Evolutionary conservation across 2,888 invertebrate genomes (phyloP), one percentile per base, ranked within the genome.

Genomic region (Thecophora atra): DNA sequence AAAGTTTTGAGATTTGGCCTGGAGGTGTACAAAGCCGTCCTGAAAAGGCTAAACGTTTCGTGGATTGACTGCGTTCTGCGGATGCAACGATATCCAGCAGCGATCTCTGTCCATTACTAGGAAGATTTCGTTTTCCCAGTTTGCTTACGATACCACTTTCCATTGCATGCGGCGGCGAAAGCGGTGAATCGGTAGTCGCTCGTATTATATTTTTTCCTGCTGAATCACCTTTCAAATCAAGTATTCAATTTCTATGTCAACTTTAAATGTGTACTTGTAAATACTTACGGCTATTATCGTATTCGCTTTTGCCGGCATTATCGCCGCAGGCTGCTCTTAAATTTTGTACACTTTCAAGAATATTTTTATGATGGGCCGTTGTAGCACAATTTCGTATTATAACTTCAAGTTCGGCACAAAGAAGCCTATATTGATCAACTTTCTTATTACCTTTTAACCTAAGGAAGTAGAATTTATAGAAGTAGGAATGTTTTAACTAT

Each of bases 361-460:
- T 89, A 72, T 91, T 90, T 74, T 91, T 90, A 82, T 98, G 98
- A 77, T 91, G 91, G 4, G 92, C 88, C 0, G 96, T 93, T 69
- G 92, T 92, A 30, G 93, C 89, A 83, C 94, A 93, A 30, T 91
- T 91, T 70, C 94, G 91, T 0, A 98, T 87, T 51, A 97, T 88
- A 15, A 91, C 91, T 84, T 98, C 98, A 64, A 98, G 85, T 84
- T 98, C 98, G 42, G 91, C 89, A 94, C 97, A 98, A 84, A 98
- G 90, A 37, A 94, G 90, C 62, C 94, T 91, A 88, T 98, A 98
- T 80, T 96, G 96, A 81, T 98, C 97, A 79, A 97, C 96, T 76
- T 92, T 90, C 26, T 92, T 91, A 13, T 87, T 87, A 1, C 88
- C 88, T 77, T 85, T 86, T 2, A 84, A 72, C 30, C 85, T 85